These are phyloP conservation scores for Trichechus manatus DNA, from an alignment of 2,113 vertebrate genomes.

Conservation along the genomic window DNA sequence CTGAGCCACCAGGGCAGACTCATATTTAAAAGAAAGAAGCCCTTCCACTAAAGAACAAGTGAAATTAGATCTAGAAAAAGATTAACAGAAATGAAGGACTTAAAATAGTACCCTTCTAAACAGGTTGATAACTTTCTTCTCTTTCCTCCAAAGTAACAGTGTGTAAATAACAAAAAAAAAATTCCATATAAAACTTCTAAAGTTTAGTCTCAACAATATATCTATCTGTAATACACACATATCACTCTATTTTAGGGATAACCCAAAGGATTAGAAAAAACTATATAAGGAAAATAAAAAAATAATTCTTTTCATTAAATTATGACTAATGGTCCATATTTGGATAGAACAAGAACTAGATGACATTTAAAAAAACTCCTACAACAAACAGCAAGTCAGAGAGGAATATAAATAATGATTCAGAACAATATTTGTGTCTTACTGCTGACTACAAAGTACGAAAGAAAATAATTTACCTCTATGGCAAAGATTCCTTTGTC, in stretches of 20 bases:
- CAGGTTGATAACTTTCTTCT: background rate
- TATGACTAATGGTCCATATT: background rate
- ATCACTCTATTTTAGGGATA: background rate
- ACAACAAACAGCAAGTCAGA: background rate
- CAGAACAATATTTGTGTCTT: background rate
- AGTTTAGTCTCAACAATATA: background rate
- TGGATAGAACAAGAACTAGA: background rate
- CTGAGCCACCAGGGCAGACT: background rate
- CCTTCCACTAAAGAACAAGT: background rate
- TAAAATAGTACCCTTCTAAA: background rate
- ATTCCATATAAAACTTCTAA: background rate
- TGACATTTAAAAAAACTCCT: background rate
- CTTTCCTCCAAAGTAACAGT: background rate
- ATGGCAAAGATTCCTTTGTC: constrained; percentile 90
- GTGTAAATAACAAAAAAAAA: background rate
- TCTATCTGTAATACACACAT: background rate
- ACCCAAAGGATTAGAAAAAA: background rate
- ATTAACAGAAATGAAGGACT: background rate
- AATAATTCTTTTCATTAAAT: constrained; percentile 3
- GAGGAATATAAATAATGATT: background rate
- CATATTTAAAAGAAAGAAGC: background rate
- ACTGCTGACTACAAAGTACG: background rate
- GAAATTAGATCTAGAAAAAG: background rate
- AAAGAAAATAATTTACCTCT: constrained; percentile 79
- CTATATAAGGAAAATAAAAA: background rate